A percentile compares a stretch with the other conserved stretches of the same genome.
Conservation (phyloP, 92 coral and sea anemone genomes). For the Plumapathes pennacea region DNA sequence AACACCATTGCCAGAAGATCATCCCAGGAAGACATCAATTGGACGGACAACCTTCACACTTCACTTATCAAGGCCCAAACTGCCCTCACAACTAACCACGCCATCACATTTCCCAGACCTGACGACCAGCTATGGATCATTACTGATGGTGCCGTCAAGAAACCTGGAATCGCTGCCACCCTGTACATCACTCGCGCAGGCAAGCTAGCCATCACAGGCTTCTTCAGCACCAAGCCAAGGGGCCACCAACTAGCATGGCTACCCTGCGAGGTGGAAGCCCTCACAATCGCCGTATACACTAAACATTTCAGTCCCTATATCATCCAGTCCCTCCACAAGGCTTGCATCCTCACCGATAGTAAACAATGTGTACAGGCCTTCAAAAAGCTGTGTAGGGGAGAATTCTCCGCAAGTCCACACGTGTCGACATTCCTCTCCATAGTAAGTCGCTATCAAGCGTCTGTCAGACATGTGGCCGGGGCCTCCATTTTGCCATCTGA, state of each 20-base stretch:
- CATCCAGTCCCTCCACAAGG: not conserved
- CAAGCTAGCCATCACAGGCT: no score
- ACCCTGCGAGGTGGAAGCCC: slow-evolving; percentile 6
- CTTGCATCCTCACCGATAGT: slow-evolving; percentile 4
- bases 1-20: not conserved
- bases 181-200: no score
- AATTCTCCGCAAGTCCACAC: not conserved
- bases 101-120: slow-evolving; percentile 10
- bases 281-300: not conserved
- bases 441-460: no score
- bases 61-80: not conserved
- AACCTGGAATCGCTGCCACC: no score
- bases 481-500: not conserved
- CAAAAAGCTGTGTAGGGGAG: not conserved
- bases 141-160: no score
- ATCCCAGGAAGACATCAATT: slow-evolving; percentile 5
- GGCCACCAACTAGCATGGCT: slow-evolving; percentile 7
- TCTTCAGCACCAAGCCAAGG: not conserved
- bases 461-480: not conserved
- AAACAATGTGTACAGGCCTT: not conserved
- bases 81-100: not conserved
- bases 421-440: not conserved
- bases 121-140: slow-evolving; percentile 15
- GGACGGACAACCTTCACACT: slow-evolving; percentile 2
- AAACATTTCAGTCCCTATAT: not conserved